Conservation (phyloP, 2,888 invertebrate genomes). For the Phengaris alcon region DNA sequence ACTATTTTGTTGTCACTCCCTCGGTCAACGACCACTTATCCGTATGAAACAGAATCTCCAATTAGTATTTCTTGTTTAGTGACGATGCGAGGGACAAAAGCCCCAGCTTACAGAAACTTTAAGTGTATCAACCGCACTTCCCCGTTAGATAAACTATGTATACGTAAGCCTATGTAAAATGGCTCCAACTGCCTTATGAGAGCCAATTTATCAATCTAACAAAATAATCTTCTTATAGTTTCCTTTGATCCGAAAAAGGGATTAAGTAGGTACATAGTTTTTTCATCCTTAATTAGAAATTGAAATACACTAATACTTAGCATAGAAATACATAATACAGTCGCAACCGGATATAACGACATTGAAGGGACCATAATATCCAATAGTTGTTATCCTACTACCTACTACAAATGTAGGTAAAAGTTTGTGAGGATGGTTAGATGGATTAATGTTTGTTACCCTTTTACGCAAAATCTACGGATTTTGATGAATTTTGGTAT, state of each 20-base stretch:
- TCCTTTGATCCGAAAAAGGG: background rate
- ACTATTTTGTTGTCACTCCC: background rate
- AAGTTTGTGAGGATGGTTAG: too few relatives aligned
- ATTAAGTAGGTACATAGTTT: background rate
- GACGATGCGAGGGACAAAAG: background rate
- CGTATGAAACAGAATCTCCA: conserved; percentile 7
- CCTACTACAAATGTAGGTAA: too few relatives aligned
- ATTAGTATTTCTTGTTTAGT: conserved; percentile 10
- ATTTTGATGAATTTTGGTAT: too few relatives aligned
- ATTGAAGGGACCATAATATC: too few relatives aligned
- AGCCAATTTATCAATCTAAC: background rate
- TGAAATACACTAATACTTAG: background rate
- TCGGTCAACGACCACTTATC: background rate
- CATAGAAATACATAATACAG: background rate
- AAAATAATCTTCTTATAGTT: background rate
- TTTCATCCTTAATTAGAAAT: background rate
- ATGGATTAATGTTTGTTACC: too few relatives aligned
- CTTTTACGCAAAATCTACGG: too few relatives aligned
- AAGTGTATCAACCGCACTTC: conserved; percentile 8
- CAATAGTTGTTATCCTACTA: too few relatives aligned
- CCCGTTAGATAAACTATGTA: background rate
- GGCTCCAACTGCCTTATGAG: background rate
- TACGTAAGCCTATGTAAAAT: conserved; percentile 1
- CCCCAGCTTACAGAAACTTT: conserved; percentile 2
- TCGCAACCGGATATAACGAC: background rate